These are phyloP conservation scores for Galago senegalensis DNA, from an alignment of 2,797 vertebrate species.

Conservation along the genomic window DNA sequence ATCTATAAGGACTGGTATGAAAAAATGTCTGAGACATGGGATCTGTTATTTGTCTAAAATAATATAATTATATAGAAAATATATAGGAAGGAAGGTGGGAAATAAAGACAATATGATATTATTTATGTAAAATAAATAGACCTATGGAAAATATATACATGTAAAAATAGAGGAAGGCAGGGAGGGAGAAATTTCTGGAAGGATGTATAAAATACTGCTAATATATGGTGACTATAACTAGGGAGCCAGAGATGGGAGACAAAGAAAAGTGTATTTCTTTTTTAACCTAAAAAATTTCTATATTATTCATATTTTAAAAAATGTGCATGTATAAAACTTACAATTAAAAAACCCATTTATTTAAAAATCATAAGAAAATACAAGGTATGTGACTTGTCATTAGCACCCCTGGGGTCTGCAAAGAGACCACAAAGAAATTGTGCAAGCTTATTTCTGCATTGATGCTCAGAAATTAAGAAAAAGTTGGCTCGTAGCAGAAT, in stretches of 20 bases:
- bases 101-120: constrained; percentile 7
- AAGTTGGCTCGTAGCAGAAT: constrained; percentile 59
- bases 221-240: not conserved
- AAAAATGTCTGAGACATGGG: not conserved
- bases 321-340: not conserved
- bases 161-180: not conserved
- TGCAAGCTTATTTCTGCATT: constrained; percentile 13
- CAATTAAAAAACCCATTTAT: constrained; percentile 57
- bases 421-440: constrained; percentile 49
- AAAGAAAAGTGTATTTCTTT: constrained; percentile 17
- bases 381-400: constrained; percentile 44
- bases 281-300: constrained; percentile 54
- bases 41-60: constrained; percentile 14
- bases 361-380: constrained; percentile 67
- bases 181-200: constrained; percentile 36
- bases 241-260: not conserved
- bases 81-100: not conserved
- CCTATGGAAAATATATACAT: not conserved
- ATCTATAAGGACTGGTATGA: not conserved
- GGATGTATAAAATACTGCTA: constrained; percentile 36
- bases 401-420: not conserved
- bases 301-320: constrained; percentile 61
- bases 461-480: constrained; percentile 29
- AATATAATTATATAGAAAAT: not conserved
- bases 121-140: constrained; percentile 57